These are phyloP conservation scores for Pristiophorus japonicus DNA, from an alignment of 2,113 vertebrate species.

Conservation along the genomic window DNA sequence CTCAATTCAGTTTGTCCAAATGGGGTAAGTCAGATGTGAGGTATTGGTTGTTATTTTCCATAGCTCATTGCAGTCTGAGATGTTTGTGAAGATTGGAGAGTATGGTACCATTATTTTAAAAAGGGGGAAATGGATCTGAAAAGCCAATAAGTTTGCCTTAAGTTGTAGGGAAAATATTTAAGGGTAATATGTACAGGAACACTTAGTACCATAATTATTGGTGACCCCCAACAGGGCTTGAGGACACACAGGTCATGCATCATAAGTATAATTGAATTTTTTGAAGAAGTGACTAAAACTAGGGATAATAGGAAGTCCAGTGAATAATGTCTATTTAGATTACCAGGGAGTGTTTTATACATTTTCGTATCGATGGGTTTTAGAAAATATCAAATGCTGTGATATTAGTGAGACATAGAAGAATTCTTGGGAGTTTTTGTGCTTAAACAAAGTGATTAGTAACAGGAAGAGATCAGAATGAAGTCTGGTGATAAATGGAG, in stretches of 20 bases:
- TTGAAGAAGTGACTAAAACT: not conserved
- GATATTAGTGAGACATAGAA: not conserved
- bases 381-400: not conserved
- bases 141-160: no score
- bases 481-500: not conserved
- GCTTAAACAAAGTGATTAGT: not conserved
- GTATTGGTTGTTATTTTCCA: not conserved
- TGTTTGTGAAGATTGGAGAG: not conserved
- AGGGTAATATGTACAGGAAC: not conserved
- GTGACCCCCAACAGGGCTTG: not conserved
- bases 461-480: not conserved
- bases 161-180: no score
- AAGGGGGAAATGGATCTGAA: no score
- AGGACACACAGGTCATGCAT: not conserved
- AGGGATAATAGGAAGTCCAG: not conserved
- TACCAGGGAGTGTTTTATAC: not conserved
- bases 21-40: no score
- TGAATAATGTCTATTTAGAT: not conserved
- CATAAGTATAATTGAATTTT: not conserved
- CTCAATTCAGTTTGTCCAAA: not conserved
- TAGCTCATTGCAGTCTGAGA: not conserved
- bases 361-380: not conserved
- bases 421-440: not conserved
- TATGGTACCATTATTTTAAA: no score
- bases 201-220: not conserved